Conservation (phyloP, 2,888 invertebrate genomes). For the Artemia sp. region DNA sequence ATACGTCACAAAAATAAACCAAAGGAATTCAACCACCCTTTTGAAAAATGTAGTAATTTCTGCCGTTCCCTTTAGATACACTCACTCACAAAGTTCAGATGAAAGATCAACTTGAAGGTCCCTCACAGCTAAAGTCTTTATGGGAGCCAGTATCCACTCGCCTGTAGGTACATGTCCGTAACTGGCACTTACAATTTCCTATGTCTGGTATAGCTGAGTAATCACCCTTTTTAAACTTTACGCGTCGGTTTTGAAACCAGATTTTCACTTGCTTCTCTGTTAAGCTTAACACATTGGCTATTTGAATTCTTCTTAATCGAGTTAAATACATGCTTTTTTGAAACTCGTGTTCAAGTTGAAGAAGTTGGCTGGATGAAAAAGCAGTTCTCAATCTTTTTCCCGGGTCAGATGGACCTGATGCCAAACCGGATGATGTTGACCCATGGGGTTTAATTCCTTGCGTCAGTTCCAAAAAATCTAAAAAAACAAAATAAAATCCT, state of each 20-base stretch:
- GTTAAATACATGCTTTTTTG: slow-evolving; percentile 7
- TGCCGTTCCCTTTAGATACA: too few relatives aligned
- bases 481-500: too few relatives aligned
- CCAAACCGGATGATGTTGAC: too few relatives aligned
- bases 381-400: not conserved
- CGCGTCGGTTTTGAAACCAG: slow-evolving; percentile 5
- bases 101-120: too few relatives aligned
- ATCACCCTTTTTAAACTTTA: not conserved
- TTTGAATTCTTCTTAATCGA: slow-evolving; percentile 2
- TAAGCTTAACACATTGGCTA: not conserved
- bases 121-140: too few relatives aligned
- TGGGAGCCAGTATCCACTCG: not conserved
- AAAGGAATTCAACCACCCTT: too few relatives aligned
- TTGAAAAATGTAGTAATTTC: too few relatives aligned
- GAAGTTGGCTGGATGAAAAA: not conserved
- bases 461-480: too few relatives aligned
- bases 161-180: slow-evolving; percentile 6
- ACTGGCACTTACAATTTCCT: not conserved
- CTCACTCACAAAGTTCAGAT: too few relatives aligned
- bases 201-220: not conserved
- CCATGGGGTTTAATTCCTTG: too few relatives aligned
- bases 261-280: slow-evolving; percentile 1
- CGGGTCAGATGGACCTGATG: not conserved
- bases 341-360: slow-evolving; percentile 10
- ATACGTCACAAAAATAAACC: too few relatives aligned